phyloP scores from a whole-genome alignment of 2,888 invertebrate genomes.

The Ernsta delagoae region DNA sequence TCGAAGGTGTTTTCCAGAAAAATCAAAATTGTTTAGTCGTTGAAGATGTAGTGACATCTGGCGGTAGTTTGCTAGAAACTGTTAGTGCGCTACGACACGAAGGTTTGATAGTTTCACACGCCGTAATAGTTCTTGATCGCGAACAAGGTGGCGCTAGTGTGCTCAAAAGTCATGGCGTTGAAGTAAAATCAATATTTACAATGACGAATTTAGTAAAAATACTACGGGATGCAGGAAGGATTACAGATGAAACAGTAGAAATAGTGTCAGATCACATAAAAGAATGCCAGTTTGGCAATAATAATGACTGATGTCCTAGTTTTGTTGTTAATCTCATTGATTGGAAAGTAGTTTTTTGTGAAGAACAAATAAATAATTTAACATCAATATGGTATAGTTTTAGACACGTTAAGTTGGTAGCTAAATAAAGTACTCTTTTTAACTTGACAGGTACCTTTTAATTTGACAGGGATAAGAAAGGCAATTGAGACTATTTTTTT shows the following conservation, averaged over 20 bases:
- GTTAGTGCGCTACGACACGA: slow-evolving; percentile 87
- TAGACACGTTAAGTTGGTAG: too few species aligned
- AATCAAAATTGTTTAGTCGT: slow-evolving; percentile 93
- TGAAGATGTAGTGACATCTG: slow-evolving; percentile 97
- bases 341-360: background rate
- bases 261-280: slow-evolving; percentile 71
- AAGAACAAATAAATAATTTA: background rate
- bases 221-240: slow-evolving; percentile 86
- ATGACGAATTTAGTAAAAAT: slow-evolving; percentile 87
- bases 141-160: slow-evolving; percentile 95
- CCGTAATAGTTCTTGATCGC: slow-evolving; percentile 95
- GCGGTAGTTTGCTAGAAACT: slow-evolving; percentile 96
- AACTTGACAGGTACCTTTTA: too few species aligned
- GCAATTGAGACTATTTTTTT: too few species aligned
- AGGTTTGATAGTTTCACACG: slow-evolving; percentile 89
- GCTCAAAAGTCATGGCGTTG: slow-evolving; percentile 88
- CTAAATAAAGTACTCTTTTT: too few species aligned
- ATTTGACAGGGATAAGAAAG: too few species aligned
- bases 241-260: slow-evolving; percentile 78
- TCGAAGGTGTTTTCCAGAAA: slow-evolving; percentile 92
- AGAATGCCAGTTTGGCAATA: slow-evolving; percentile 67
- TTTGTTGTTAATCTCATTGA: too few species aligned
- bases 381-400: too few species aligned
- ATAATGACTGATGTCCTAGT: slow-evolving; percentile 49
- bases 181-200: slow-evolving; percentile 88